Evolutionary conservation across 1,140 invertebrate species (phyloP).

Genomic region (Vanessa tameamea): DNA sequence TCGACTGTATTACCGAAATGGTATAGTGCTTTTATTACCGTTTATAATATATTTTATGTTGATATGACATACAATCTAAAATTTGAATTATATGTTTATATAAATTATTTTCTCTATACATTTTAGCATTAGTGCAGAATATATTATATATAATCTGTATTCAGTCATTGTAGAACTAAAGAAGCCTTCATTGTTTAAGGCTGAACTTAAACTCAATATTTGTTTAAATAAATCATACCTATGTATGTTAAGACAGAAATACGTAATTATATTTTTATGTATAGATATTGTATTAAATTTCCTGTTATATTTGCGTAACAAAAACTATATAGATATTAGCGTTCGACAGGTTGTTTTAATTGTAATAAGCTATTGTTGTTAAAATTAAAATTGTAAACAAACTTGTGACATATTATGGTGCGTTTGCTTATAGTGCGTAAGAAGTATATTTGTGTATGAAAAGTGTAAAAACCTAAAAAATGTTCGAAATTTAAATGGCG

Average conservation of each 20-base stretch:
- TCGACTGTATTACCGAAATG: background rate
- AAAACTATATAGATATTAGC: background rate
- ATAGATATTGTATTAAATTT: background rate
- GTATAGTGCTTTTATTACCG: background rate
- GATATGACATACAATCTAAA: background rate
- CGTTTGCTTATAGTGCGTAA: no score
- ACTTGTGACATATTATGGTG: background rate
- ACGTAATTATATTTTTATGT: background rate
- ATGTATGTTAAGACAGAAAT: background rate
- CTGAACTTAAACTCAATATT: background rate
- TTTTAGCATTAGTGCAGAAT: no score
- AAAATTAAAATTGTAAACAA: background rate
- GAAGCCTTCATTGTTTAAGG: background rate
- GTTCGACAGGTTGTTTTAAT: background rate
- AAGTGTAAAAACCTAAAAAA: no score
- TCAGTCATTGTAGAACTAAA: no score
- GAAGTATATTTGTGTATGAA: no score
- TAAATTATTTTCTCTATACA: no score
- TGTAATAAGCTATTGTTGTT: background rate
- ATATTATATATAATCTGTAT: no score
- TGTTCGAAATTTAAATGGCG: no score
- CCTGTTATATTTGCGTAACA: background rate
- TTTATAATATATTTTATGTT: constrained; percentile 1
- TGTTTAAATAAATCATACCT: no score
- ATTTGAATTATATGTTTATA: no score